Percentiles rank a stretch among this genome's conserved stretches.
Evolutionary conservation across 2,113 vertebrate species (phyloP).

Genomic region (Cinclus cinclus): DNA sequence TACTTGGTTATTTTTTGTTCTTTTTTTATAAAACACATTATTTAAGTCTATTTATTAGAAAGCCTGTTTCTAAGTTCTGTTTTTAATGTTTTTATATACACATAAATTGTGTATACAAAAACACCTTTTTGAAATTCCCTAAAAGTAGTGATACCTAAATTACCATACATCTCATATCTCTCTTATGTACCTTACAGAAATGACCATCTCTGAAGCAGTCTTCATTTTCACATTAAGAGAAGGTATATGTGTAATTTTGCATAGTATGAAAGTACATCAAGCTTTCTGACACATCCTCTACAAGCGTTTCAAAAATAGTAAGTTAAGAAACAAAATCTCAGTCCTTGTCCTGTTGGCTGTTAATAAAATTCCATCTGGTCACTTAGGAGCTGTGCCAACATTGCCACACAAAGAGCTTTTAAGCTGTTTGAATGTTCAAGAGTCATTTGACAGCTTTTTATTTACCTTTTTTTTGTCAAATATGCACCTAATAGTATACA

Average conservation of each 20-base stretch:
- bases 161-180: background rate
- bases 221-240: background rate
- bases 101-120: background rate
- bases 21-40: background rate
- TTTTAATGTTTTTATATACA: background rate
- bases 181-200: background rate
- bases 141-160: background rate
- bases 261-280: background rate
- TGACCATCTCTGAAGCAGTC: background rate
- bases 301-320: slow-evolving; percentile 36
- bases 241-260: slow-evolving; percentile 22
- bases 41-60: background rate
- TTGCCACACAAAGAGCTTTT: slow-evolving; percentile 50
- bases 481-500: slow-evolving; percentile 59
- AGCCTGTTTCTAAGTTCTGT: background rate
- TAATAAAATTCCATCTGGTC: slow-evolving; percentile 70
- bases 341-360: slow-evolving; percentile 56
- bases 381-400: slow-evolving; percentile 60
- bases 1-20: background rate
- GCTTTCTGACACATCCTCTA: slow-evolving; percentile 46
- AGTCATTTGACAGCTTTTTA: slow-evolving; percentile 48
- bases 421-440: background rate
- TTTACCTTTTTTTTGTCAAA: slow-evolving; percentile 34
- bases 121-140: background rate
- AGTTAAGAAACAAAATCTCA: slow-evolving; percentile 36